Base-by-base conservation (phyloP, 2,797 vertebrate genomes). In the Steatocranus sp. region DNA sequence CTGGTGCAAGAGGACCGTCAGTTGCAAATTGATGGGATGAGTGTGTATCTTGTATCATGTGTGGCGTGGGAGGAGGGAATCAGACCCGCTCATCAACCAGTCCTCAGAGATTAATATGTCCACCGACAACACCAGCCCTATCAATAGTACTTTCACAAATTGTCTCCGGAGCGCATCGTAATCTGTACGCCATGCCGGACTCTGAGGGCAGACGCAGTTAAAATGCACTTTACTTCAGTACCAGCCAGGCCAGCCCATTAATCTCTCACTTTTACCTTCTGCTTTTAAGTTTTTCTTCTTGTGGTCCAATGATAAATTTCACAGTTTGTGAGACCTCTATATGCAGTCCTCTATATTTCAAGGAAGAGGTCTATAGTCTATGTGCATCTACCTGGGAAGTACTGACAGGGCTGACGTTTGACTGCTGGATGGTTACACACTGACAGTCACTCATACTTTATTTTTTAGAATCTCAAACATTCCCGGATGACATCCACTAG, bases 121-220 rank as follows among this genome's bases (percentile, higher is more conserved):
- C 32, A 15, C 68, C 82, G 77, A 74, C 78, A 81, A 87, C 93
- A 94, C 79, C 58, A 84, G 9, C 49, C 17, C 53, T 78, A 94
- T 96, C 95, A 94, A 96, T 93, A 90, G 76, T 91, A 91, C 84
- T 86, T 90, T 82, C 86, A 82, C 90, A 93, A 89, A 94, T 93
- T 89, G 92, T 94, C 94, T 91, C 58, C 14, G 84, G 87, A 89
- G 91, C 82, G 83, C 92, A 94, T 94, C 75, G 90, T 92, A 90
- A 95, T 93, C 92, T 83, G 86, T 86, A 83, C 89, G 54, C 74
- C 58, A 46, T 74, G 23, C 89, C 84, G 87, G 84, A 83, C 80
- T 80, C 78, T 27, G 76, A 88, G 83, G 82, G 82, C 81, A 87
- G 80, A 83, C 91, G 87, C 15, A 18, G 87, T 94, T 92, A 93